Evolutionary conservation across 2,113 vertebrate species (phyloP).

Genomic region (Salvelinus namaycush): DNA sequence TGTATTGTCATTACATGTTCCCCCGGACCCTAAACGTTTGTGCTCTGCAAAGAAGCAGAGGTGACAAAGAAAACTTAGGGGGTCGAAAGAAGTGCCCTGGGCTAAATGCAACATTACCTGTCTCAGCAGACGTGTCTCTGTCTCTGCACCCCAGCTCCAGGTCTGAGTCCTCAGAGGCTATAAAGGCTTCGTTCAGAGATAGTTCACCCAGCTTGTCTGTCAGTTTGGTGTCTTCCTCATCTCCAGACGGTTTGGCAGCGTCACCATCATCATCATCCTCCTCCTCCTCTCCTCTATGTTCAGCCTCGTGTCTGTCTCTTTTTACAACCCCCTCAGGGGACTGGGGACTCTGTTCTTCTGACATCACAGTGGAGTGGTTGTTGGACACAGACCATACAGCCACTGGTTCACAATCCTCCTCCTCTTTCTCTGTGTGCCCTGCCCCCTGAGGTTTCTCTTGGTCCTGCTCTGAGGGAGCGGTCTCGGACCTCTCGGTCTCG

Average conservation of each 20-base stretch:
- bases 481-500: background rate
- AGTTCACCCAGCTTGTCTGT: conserved; percentile 72
- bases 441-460: background rate
- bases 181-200: conserved; percentile 62
- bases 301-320: background rate
- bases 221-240: conserved; percentile 48
- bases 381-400: too few relatives aligned
- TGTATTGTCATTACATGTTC: too few relatives aligned
- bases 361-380: too few relatives aligned
- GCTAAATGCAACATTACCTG: too few relatives aligned
- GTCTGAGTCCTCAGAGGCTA: conserved; percentile 64
- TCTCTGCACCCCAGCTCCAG: background rate
- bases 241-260: too few relatives aligned
- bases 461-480: conserved; percentile 22
- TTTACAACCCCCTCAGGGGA: background rate
- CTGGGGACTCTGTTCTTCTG: background rate
- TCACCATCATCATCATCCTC: background rate
- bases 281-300: background rate
- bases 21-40: too few relatives aligned
- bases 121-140: conserved; percentile 14
- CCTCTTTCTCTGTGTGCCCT: background rate
- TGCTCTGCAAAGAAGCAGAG: too few relatives aligned
- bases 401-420: background rate
- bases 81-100: too few relatives aligned
- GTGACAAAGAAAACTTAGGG: too few relatives aligned